Evolutionary conservation across 2,888 invertebrate genomes (phyloP).

Genomic region (Acanthosepion lycidas): DNA sequence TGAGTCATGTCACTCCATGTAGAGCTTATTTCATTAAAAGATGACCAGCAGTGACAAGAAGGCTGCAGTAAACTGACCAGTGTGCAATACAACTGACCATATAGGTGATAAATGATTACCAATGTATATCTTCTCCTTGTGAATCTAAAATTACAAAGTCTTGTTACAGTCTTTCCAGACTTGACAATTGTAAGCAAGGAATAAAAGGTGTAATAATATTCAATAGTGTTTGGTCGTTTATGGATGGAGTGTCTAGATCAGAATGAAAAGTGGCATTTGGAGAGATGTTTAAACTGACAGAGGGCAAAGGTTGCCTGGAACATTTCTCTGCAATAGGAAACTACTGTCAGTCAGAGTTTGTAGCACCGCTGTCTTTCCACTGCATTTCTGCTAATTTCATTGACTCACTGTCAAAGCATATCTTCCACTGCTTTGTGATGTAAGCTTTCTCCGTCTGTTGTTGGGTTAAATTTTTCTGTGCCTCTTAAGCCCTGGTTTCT

Average conservation of each 20-base stretch:
- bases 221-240: slow-evolving; percentile 17
- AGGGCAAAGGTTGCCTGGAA: neutral
- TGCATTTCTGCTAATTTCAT: slow-evolving; percentile 20
- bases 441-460: no score
- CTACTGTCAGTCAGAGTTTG: neutral
- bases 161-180: neutral
- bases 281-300: neutral
- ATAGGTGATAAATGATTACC: neutral
- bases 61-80: neutral
- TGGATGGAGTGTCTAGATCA: neutral
- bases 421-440: no score
- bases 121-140: neutral
- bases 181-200: neutral
- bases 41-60: neutral
- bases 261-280: slow-evolving; percentile 6
- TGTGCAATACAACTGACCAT: neutral
- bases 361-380: neutral
- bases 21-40: neutral
- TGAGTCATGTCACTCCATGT: no score
- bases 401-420: neutral
- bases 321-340: neutral
- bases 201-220: slow-evolving; percentile 33
- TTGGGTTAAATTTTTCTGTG: no score
- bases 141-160: neutral
- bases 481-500: no score